Conservation (phyloP, 2,113 vertebrate genomes). For the Galbula dea region DNA sequence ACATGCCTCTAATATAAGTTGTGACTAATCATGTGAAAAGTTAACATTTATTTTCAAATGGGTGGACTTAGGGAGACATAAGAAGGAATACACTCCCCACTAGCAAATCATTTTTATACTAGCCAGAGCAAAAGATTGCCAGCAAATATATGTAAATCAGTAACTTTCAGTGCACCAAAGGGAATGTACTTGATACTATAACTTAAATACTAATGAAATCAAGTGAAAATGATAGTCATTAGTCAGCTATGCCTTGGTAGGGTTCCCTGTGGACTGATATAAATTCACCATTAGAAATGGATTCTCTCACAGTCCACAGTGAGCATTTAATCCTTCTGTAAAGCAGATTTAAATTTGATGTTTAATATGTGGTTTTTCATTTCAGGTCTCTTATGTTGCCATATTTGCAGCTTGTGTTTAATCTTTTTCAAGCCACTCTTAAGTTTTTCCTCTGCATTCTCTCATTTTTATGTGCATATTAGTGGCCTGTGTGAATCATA, state of each 20-base stretch:
- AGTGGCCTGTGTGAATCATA: not conserved
- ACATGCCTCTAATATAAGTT: not conserved
- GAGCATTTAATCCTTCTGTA: constrained; percentile 58
- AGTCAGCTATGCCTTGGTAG: constrained; percentile 63
- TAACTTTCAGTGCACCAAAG: constrained; percentile 56
- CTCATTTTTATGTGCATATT: not conserved
- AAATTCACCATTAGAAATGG: constrained; percentile 69
- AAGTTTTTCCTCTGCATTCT: constrained; percentile 21
- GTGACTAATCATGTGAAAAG: constrained; percentile 41
- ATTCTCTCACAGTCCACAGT: constrained; percentile 44
- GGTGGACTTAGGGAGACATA: constrained; percentile 12
- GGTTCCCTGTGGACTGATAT: constrained; percentile 57
- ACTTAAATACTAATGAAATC: constrained; percentile 78
- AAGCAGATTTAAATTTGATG: constrained; percentile 68
- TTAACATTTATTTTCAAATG: constrained; percentile 65
- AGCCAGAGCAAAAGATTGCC: constrained; percentile 51
- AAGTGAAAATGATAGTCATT: constrained; percentile 74
- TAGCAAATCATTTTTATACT: constrained; percentile 64
- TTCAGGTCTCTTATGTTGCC: constrained; percentile 31
- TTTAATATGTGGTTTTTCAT: constrained; percentile 10
- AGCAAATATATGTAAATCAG: constrained; percentile 63
- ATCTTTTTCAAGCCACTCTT: constrained; percentile 52
- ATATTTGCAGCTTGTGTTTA: constrained; percentile 19
- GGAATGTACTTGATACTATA: constrained; percentile 60
- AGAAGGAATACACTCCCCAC: constrained; percentile 19